Base-by-base conservation (phyloP, 2,888 invertebrate species). In the Drosophila sordidula region DNA sequence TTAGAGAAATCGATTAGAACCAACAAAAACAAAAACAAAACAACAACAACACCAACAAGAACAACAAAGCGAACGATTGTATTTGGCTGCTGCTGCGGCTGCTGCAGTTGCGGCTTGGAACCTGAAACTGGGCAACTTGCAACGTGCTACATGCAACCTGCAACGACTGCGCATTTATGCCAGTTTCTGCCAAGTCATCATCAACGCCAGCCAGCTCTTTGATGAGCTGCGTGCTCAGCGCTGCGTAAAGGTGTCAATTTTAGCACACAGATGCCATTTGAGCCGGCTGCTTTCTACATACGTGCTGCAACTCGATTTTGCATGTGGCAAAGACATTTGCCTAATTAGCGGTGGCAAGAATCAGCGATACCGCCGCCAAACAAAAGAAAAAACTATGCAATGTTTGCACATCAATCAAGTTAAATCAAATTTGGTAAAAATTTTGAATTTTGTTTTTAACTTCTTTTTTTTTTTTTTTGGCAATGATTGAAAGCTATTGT, bases 1-100 rank as follows among this genome's bases (percentile, higher is more conserved):
- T 88, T 88, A 81, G 89, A 81, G 85, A 86, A 86, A 86, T 86
- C 85, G 85, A 86, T 86, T 86, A 86, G 85, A 86, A 86, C 85
- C 73, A 86, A 81, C 84, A 82, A 75, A 57, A 67, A 44, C 65
- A 72, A 59, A 18, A 18, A 18, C 18, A 18, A 18, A 18, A 18
- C 18, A 18, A 18, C 69, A 62, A 46, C 45, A 42, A 26, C 34
- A 26, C 29, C 34, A n/a, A 52, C 75, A 74, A 70, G 56, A 70
- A 72, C 57, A 52, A 70, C 82, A 75, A 78, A 56, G 79, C 76
- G 49, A 73, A 78, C 86, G 78, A 68, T 79, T 78, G 77, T 77
- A 61, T 62, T 61, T 59, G 56, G 52, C 50, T 58, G 72, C 75
- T 64, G 41, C 45, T 50, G 36, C 29, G 47, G 41, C 41, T 41